Evolutionary conservation across 2,888 invertebrate species (phyloP).

Genomic region (Pristionchus arcanus): DNA sequence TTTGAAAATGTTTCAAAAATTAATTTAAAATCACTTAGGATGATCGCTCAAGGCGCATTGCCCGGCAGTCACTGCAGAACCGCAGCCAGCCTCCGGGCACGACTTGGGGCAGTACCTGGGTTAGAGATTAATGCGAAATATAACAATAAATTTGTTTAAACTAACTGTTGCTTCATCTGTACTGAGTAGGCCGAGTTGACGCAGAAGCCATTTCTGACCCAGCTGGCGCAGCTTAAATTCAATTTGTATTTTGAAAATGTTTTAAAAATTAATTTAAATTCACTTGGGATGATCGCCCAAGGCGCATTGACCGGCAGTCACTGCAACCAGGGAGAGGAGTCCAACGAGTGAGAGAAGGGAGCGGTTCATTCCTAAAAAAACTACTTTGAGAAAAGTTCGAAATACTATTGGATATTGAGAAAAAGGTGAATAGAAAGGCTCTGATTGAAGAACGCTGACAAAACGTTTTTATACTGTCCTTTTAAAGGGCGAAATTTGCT

Average conservation of each 20-base stretch:
- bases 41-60: background rate
- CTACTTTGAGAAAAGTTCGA: no score
- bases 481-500: no score
- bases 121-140: background rate
- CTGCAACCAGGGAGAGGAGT: background rate
- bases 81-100: background rate
- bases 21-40: no score
- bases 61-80: background rate
- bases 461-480: no score
- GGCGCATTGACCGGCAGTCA: background rate
- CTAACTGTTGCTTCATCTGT: background rate
- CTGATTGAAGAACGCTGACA: no score
- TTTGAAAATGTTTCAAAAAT: no score
- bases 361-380: no score
- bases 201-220: conserved; percentile 35
- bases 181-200: conserved; percentile 7
- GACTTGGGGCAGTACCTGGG: conserved; percentile 11
- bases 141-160: no score
- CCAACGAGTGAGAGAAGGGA: background rate
- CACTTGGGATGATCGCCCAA: background rate
- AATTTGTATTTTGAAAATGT: no score
- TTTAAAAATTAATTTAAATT: no score
- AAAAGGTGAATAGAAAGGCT: no score
- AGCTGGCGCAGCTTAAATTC: conserved; percentile 15
- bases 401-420: no score